A percentile compares a stretch with the other conserved stretches of the same genome.
phyloP scores from a whole-genome alignment of 2,888 invertebrate species.

The Netelia fuscicornis region DNA sequence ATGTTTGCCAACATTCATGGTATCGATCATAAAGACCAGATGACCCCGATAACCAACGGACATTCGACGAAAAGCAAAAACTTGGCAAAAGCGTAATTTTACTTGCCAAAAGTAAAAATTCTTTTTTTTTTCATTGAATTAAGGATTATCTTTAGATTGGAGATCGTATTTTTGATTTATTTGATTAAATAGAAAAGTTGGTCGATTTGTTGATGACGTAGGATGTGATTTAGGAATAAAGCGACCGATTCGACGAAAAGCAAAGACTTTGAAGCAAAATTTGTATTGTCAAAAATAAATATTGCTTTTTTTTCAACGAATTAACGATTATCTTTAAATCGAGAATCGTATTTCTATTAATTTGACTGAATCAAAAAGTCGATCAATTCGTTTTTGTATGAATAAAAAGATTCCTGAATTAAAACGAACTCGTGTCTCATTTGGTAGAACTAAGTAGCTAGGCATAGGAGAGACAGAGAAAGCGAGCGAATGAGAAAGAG shows the following conservation, averaged over 20 bases:
- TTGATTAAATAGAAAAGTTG: too few relatives aligned
- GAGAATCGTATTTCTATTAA: background rate
- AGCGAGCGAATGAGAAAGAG: background rate
- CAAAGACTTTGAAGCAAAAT: too few relatives aligned
- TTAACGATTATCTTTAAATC: background rate
- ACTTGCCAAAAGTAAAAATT: too few relatives aligned
- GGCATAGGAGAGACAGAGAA: background rate
- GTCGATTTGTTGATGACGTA: too few relatives aligned
- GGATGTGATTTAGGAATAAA: too few relatives aligned
- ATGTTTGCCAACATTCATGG: background rate
- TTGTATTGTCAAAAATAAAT: background rate
- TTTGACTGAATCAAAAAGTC: too few relatives aligned
- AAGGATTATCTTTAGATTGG: too few relatives aligned
- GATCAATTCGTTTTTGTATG: background rate
- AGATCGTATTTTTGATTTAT: too few relatives aligned
- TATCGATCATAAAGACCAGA: background rate
- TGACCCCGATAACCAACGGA: background rate
- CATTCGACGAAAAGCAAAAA: background rate
- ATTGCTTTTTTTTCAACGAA: background rate
- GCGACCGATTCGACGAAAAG: too few relatives aligned
- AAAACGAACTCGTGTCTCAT: conserved; percentile 7
- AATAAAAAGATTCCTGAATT: background rate
- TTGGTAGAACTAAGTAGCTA: conserved; percentile 22
- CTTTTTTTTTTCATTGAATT: too few relatives aligned
- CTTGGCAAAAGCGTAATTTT: too few relatives aligned